Conservation (phyloP, 2,888 invertebrate genomes). For the Drosophila atripex region DNA sequence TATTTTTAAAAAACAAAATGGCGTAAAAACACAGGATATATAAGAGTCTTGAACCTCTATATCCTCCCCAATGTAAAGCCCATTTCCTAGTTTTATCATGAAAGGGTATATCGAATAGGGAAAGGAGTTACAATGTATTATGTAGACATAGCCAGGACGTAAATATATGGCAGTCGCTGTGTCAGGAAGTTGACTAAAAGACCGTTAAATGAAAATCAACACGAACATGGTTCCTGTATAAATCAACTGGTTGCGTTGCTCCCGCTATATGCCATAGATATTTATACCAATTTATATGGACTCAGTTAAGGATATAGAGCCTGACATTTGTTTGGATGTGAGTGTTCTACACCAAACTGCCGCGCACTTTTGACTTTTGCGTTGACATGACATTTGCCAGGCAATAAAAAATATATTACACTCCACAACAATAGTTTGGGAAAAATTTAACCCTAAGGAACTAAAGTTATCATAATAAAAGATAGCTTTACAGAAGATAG, state of each 20-base stretch:
- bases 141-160: conserved; percentile 62
- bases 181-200: conserved; percentile 80
- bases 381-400: conserved; percentile 76
- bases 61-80: too few species aligned
- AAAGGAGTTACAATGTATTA: conserved; percentile 34
- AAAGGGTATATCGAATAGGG: conserved; percentile 23
- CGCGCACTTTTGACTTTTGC: conserved; percentile 74
- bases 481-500: too few species aligned
- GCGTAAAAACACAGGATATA: too few species aligned
- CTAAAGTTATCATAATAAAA: too few species aligned
- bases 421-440: conserved; percentile 28
- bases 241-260: conserved; percentile 76
- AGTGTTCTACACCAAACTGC: conserved; percentile 37
- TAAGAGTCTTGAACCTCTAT: too few species aligned
- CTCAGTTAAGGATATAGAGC: conserved; percentile 16
- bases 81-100: background rate
- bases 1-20: background rate
- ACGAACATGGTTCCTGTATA: conserved; percentile 71
- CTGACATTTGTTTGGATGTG: conserved; percentile 25
- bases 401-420: conserved; percentile 49
- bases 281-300: conserved; percentile 38
- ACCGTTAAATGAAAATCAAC: conserved; percentile 80
- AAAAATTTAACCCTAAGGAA: background rate
- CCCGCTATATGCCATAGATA: conserved; percentile 42
- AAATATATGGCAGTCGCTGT: conserved; percentile 77